Evolutionary conservation across 2,797 vertebrate species (phyloP).

Genomic region (Corythornis leucogaster): DNA sequence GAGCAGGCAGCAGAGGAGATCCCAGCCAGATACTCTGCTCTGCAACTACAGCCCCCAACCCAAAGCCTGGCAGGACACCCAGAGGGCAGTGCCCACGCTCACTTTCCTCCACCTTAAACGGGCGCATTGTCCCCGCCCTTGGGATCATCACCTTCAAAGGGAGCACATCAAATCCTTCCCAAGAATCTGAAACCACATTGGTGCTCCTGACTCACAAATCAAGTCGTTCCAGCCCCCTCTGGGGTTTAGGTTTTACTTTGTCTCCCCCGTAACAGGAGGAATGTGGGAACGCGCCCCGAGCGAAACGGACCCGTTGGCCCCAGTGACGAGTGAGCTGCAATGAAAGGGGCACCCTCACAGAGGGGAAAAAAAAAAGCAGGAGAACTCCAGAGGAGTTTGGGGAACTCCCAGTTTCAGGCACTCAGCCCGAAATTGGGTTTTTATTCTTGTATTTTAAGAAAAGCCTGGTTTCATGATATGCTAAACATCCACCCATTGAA

Average conservation of each 20-base stretch:
- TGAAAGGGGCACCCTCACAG: neutral
- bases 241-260: constrained; percentile 23
- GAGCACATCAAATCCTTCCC: neutral
- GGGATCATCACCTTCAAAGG: constrained; percentile 12
- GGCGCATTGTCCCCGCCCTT: constrained; percentile 20
- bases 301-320: fast-evolving
- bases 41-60: neutral
- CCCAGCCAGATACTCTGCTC: neutral
- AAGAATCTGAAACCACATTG: constrained; percentile 36
- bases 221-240: neutral
- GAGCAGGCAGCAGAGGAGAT: neutral
- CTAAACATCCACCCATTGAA: constrained; percentile 33
- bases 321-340: neutral
- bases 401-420: constrained; percentile 17
- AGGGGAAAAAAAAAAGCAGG: neutral
- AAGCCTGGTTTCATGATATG: neutral
- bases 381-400: neutral
- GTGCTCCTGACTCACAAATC: neutral
- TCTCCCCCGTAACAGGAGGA: constrained; percentile 46
- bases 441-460: neutral
- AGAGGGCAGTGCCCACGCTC: neutral
- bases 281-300: constrained; percentile 33
- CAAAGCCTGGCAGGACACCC: constrained; percentile 6
- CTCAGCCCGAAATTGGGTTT: neutral
- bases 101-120: constrained; percentile 49